A percentile compares a stretch with the other conserved stretches of the same genome.
Evolutionary conservation across 1,140 invertebrate genomes (phyloP).

Genomic region (Diuraphis noxia): DNA sequence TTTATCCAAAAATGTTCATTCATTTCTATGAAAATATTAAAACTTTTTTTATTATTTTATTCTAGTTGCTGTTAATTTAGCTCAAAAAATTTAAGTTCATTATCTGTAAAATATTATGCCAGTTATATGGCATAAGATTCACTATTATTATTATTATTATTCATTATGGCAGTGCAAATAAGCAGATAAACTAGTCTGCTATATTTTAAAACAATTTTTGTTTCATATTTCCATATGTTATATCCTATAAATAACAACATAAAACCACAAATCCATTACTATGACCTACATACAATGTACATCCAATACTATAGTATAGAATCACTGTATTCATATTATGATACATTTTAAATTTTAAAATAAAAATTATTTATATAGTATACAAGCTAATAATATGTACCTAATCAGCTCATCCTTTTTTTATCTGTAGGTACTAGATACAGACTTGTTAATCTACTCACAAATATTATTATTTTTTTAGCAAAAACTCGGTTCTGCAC

Average conservation of each 20-base stretch:
- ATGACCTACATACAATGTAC: not conserved
- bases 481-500: rapidly evolving
- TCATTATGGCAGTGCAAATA: not conserved
- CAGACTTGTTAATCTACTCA: not conserved
- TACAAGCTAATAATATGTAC: not conserved
- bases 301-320: not conserved
- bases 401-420: not conserved
- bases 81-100: not conserved
- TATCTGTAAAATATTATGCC: not conserved
- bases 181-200: not conserved
- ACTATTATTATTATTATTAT: not conserved
- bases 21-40: not conserved
- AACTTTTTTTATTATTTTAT: not conserved
- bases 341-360: not conserved
- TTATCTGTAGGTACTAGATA: too few species aligned
- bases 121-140: not conserved
- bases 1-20: not conserved
- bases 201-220: not conserved
- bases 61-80: not conserved
- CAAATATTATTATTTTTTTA: not conserved
- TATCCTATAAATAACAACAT: not conserved
- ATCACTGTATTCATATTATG: not conserved
- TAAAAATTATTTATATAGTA: not conserved
- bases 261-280: not conserved
- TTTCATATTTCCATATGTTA: not conserved